Percentiles rank a stretch among this genome's conserved stretches.
These are phyloP conservation scores for Sussaba pulchella DNA, from an alignment of 2,888 invertebrate species.

Conservation along the genomic window DNA sequence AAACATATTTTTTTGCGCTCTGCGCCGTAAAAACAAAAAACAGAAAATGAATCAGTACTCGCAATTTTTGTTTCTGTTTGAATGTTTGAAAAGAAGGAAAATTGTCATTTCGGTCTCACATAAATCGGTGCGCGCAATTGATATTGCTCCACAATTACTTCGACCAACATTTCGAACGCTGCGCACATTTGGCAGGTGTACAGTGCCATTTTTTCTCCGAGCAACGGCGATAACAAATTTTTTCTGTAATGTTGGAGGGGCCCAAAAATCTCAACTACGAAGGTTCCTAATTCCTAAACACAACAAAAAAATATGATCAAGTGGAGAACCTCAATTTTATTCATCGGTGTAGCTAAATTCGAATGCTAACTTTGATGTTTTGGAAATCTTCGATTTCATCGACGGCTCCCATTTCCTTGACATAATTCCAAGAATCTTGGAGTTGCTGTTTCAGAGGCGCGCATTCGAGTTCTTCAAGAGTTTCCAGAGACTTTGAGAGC, in stretches of 20 bases:
- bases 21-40: constrained; percentile 59
- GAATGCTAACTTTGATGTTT: constrained; percentile 78
- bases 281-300: constrained; percentile 82
- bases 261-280: constrained; percentile 77
- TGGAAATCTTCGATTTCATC: constrained; percentile 81
- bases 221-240: constrained; percentile 74
- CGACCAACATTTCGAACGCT: constrained; percentile 78
- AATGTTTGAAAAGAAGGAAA: background rate
- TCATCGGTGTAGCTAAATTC: background rate
- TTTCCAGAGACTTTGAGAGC: constrained; percentile 73
- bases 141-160: constrained; percentile 80
- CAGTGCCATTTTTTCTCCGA: constrained; percentile 78
- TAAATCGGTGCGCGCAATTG: constrained; percentile 78
- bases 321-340: background rate
- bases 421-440: constrained; percentile 78
- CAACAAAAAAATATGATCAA: background rate
- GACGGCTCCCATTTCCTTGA: constrained; percentile 80
- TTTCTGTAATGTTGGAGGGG: constrained; percentile 77
- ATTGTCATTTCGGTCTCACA: constrained; percentile 70
- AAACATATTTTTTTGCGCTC: constrained; percentile 81
- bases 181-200: constrained; percentile 78
- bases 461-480: constrained; percentile 78
- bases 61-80: background rate
- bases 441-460: constrained; percentile 78
- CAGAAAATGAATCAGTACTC: background rate